Conservation (phyloP, 2,888 invertebrate species). For the Meiosimyza platycephala region DNA sequence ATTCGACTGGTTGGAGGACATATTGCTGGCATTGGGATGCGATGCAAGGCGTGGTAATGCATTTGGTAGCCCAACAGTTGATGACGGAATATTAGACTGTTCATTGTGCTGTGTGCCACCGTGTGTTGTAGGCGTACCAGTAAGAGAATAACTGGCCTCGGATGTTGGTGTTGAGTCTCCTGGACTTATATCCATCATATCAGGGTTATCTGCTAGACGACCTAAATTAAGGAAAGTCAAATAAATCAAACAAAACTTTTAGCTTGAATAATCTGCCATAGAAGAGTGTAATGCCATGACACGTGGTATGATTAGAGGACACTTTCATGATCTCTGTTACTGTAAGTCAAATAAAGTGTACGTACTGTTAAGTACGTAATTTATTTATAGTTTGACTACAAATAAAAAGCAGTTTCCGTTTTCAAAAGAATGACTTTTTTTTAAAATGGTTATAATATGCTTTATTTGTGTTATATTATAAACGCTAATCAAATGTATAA, state of each 20-base stretch:
- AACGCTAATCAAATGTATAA: too few relatives aligned
- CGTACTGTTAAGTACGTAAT: too few relatives aligned
- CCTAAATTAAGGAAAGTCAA: slow-evolving; percentile 43
- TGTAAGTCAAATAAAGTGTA: too few relatives aligned
- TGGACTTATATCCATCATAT: slow-evolving; percentile 97
- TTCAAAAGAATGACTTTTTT: too few relatives aligned
- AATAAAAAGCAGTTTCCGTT: too few relatives aligned
- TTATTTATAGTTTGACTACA: too few relatives aligned
- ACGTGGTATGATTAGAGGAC: too few relatives aligned
- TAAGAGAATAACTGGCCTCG: slow-evolving; percentile 76
- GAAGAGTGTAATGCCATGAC: too few relatives aligned
- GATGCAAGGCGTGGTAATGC: slow-evolving; percentile 70
- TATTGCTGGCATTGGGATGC: slow-evolving; percentile 61
- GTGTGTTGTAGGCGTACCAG: slow-evolving; percentile 65
- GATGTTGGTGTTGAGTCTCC: slow-evolving; percentile 89
- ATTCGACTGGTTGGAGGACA: slow-evolving; percentile 46
- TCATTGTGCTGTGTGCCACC: slow-evolving; percentile 51
- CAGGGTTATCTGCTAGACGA: slow-evolving; percentile 73
- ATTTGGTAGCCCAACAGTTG: slow-evolving; percentile 66
- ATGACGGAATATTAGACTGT: slow-evolving; percentile 51
- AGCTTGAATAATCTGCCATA: too few relatives aligned
- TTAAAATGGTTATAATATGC: too few relatives aligned
- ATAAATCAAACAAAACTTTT: not conserved
- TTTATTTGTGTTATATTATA: too few relatives aligned
- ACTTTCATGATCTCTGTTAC: too few relatives aligned